Percentiles rank a stretch among this genome's conserved stretches.
phyloP scores from a whole-genome alignment of 2,113 vertebrate genomes.

The Ceratotherium simum region DNA sequence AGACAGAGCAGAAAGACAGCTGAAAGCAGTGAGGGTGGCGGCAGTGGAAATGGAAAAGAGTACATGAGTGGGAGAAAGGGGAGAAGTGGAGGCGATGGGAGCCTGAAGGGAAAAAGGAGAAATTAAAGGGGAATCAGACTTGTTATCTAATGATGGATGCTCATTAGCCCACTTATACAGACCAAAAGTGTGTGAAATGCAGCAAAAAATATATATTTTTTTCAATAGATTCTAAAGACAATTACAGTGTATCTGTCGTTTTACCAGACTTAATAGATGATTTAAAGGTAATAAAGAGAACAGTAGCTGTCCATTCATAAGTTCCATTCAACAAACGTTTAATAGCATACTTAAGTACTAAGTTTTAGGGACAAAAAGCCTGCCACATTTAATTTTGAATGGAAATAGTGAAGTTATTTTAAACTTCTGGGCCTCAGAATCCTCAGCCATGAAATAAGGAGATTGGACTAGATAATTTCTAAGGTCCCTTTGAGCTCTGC shows the following conservation, averaged over 20 bases:
- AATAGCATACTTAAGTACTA: neutral
- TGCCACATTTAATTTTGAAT: neutral
- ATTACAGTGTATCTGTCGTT: neutral
- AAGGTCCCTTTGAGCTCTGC: neutral
- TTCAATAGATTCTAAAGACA: neutral
- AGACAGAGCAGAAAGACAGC: neutral
- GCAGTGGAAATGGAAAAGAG: neutral
- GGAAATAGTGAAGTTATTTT: neutral
- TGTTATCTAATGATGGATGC: neutral
- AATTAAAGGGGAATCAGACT: neutral
- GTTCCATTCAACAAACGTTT: neutral
- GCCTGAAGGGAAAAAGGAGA: neutral
- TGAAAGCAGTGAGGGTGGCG: neutral
- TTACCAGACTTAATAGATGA: neutral
- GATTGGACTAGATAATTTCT: neutral
- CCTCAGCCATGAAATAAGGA: neutral
- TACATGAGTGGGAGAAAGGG: no score
- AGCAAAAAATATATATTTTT: neutral
- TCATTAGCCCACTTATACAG: neutral
- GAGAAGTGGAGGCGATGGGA: fast-evolving
- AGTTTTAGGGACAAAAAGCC: neutral
- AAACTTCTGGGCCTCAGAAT: neutral
- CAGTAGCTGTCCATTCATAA: neutral
- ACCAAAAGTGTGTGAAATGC: no score
- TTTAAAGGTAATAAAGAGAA: conserved; percentile 16